phyloP scores from a whole-genome alignment of 2,113 vertebrate species.

The Perca flavescens region DNA sequence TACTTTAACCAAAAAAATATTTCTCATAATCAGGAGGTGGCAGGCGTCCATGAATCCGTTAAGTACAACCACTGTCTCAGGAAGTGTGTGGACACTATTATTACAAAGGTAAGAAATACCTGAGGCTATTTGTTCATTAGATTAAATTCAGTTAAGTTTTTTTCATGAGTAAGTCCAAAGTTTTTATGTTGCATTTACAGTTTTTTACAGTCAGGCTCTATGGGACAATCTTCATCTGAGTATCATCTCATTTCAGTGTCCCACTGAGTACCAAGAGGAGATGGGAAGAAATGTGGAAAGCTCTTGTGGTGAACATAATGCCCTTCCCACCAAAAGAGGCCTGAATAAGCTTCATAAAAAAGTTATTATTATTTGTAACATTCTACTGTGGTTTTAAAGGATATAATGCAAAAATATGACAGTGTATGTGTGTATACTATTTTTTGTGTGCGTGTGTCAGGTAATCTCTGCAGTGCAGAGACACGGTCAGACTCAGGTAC shows the following conservation, averaged over 20 bases:
- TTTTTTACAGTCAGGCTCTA: background rate
- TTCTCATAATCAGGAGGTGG: conserved; percentile 86
- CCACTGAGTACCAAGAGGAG: conserved; percentile 90
- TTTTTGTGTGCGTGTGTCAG: conserved; percentile 70
- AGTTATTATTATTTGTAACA: conserved; percentile 72
- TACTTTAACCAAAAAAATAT: background rate
- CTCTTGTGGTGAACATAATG: conserved; percentile 71
- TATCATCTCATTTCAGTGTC: conserved; percentile 84
- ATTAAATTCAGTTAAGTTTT: background rate
- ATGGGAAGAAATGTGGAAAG: conserved; percentile 90
- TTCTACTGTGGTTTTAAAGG: background rate
- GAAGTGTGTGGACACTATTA: conserved; percentile 93
- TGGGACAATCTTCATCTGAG: background rate
- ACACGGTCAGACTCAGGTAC: conserved; percentile 89
- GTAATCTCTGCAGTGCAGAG: conserved; percentile 92
- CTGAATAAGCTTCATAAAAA: conserved; percentile 92
- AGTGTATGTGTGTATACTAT: background rate
- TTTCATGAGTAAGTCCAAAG: background rate
- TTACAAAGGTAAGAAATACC: conserved; percentile 90
- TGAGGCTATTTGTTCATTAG: background rate
- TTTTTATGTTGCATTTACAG: background rate
- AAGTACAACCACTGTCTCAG: conserved; percentile 90
- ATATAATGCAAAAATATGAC: background rate
- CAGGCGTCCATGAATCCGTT: conserved; percentile 87
- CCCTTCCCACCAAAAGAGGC: conserved; percentile 87